Conservation (phyloP, 2,797 vertebrate genomes). For the Micromesistius poutassou region DNA sequence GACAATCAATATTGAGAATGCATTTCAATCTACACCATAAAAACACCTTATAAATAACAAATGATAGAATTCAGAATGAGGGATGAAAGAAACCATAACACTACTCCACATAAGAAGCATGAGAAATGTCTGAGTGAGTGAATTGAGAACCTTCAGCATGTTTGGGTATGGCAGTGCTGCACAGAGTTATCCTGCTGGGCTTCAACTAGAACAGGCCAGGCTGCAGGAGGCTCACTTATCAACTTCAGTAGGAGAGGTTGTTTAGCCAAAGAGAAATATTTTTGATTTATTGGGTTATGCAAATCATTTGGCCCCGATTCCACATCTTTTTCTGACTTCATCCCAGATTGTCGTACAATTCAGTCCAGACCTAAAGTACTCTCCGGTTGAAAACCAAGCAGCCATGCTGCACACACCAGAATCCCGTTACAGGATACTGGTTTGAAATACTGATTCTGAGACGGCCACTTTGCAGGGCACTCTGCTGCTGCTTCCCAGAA, state of each 20-base stretch:
- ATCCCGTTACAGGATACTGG: conserved; percentile 34
- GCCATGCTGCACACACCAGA: conserved; percentile 44
- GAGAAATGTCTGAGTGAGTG: conserved; percentile 26
- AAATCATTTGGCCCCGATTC: conserved; percentile 59
- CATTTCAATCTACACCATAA: background rate
- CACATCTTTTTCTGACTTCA: conserved; percentile 60
- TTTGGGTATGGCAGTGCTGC: conserved; percentile 18
- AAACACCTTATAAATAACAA: background rate
- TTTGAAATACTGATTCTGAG: conserved; percentile 15
- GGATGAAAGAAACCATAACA: background rate
- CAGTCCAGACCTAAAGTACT: background rate
- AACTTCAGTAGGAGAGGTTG: conserved; percentile 29
- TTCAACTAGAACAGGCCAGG: conserved; percentile 30
- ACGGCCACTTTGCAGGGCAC: background rate
- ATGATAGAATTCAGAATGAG: background rate
- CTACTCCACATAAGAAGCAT: conserved; percentile 24
- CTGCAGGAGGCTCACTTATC: conserved; percentile 27
- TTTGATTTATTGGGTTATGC: conserved; percentile 58
- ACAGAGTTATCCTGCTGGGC: conserved; percentile 14
- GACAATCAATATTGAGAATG: conserved; percentile 1
- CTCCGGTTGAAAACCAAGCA: conserved; percentile 27
- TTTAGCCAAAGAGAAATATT: conserved; percentile 31
- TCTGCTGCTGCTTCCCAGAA: background rate
- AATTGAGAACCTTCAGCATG: conserved; percentile 25
- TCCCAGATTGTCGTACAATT: conserved; percentile 46